Evolutionary conservation across 2,888 invertebrate genomes (phyloP).

Genomic region (Thecocarcelia acutangulata): DNA sequence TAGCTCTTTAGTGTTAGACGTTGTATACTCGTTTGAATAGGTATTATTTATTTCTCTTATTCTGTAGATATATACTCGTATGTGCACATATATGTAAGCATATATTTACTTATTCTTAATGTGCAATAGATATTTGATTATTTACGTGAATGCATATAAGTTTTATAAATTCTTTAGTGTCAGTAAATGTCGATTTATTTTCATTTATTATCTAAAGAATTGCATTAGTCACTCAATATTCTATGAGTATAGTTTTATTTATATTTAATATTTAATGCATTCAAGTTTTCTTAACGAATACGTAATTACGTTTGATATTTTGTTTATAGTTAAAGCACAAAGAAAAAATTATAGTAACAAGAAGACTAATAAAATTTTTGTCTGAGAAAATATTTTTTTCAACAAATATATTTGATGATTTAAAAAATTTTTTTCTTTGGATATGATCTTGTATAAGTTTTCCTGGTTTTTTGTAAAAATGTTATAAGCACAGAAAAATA

Average conservation of each 20-base stretch:
- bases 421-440: no score
- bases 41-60: background rate
- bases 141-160: background rate
- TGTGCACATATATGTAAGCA: no score
- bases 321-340: no score
- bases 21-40: background rate
- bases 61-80: background rate
- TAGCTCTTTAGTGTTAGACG: background rate
- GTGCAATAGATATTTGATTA: constrained; percentile 27
- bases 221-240: constrained; percentile 44
- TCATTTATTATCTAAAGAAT: constrained; percentile 15
- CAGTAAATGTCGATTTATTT: constrained; percentile 2
- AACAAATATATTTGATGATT: no score
- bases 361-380: no score
- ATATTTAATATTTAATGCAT: constrained; percentile 14
- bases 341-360: no score
- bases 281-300: background rate
- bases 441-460: no score
- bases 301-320: background rate
- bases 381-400: no score
- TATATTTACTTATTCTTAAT: constrained; percentile 18
- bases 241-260: background rate
- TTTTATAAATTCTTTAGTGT: constrained; percentile 23
- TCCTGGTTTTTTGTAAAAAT: no score
- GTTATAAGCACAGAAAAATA: no score